Evolutionary conservation across 1,140 invertebrate species (phyloP), one percentile per base, ranked within the genome.

Genomic region (Calosoma granatense): DNA sequence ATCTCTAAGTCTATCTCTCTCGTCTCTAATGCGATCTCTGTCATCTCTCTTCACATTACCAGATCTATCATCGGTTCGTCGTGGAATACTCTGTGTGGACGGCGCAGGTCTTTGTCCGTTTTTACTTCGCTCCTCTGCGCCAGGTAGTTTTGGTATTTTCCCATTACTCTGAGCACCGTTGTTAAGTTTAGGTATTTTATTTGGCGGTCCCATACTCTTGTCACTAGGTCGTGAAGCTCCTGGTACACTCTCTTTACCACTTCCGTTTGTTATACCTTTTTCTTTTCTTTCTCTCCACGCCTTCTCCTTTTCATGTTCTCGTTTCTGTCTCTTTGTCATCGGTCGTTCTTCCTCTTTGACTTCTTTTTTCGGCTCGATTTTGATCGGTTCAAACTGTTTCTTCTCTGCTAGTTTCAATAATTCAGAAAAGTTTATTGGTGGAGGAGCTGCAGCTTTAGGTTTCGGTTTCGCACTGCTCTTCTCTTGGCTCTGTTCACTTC

Each of bases 241-340:
- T 22, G 15, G 26, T 14, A 54, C 47, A 30, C 22, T 23, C 61
- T 71, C 68, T 70, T 30, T 57, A 59, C 9, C 54, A 58, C 6
- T 55, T 58, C 56, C 69, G 68, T 57, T 72, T 70, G 12, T 66
- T 69, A 2, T 66, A 60, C 74, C 68, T 68, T 68, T 81, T 76
- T 71, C 79, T 70, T 67, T 83, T 71, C 63, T 64, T 26, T 79
- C 75, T 22, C 67, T 63, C 66, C 71, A 75, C 56, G 80, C 76
- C 59, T 74, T 76, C 62, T 81, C 77, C 59, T 74, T 74, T 63
- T 87, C 79, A 66, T 81, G 80, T 66, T 90, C 87, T 43, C 77
- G 76, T 63, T 82, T 88, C 64, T 93, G 87, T 61, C 83, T 88
- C 58, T 88, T 87, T 0, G 90, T 92, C 76, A 92, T 83, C 4